Conservation (phyloP, 2,113 vertebrate species). For the Noctilio leporinus region DNA sequence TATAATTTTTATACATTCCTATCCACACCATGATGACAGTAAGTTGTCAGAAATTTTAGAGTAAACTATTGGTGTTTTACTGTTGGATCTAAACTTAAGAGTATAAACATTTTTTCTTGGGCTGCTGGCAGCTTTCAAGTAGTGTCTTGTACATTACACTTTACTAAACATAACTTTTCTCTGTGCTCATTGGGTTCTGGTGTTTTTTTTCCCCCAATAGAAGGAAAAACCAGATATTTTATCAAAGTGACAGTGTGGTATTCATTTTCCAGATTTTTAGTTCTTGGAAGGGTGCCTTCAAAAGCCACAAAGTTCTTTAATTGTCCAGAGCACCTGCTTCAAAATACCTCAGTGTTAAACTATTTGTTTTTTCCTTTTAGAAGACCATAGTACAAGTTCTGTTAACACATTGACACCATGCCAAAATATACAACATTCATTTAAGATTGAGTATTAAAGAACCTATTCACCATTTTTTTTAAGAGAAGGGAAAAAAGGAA, state of each 20-base stretch:
- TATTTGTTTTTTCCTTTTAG: constrained; percentile 82
- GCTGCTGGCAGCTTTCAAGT: constrained; percentile 25
- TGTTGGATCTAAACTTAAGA: constrained; percentile 9
- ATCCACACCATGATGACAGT: not conserved
- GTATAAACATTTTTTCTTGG: constrained; percentile 33
- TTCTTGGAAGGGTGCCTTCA: constrained; percentile 73
- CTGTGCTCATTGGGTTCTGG: constrained; percentile 28
- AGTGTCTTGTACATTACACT: constrained; percentile 20
- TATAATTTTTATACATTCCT: not conserved
- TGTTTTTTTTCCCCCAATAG: constrained; percentile 45
- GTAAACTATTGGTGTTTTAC: not conserved
- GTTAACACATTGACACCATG: constrained; percentile 78
- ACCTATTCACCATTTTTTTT: constrained; percentile 78
- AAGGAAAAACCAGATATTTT: constrained; percentile 65
- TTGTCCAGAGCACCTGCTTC: constrained; percentile 82
- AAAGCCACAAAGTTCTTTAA: constrained; percentile 77
- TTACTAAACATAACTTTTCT: constrained; percentile 51
- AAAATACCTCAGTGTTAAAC: constrained; percentile 82
- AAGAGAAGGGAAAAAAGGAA: constrained; percentile 48
- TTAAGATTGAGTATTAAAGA: constrained; percentile 78
- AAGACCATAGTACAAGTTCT: constrained; percentile 79
- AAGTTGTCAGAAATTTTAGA: not conserved
- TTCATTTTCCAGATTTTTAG: constrained; percentile 68
- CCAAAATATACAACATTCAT: constrained; percentile 82
- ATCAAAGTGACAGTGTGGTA: constrained; percentile 71